Evolutionary conservation across 2,113 vertebrate genomes (phyloP).

Genomic region (Herpailurus yagouaroundi): DNA sequence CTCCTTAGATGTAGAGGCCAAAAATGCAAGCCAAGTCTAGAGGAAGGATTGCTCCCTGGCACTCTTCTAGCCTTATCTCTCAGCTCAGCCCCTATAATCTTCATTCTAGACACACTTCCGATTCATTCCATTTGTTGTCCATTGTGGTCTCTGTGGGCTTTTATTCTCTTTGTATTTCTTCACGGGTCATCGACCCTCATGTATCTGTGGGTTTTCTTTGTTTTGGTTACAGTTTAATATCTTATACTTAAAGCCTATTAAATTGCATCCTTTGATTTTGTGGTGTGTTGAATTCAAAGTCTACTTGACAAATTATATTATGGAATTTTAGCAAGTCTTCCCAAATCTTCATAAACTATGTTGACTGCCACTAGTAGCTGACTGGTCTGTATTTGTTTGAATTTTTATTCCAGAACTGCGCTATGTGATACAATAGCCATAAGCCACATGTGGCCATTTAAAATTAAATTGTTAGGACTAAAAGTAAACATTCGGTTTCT

Average conservation of each 20-base stretch:
- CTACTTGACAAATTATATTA: neutral
- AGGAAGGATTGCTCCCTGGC: neutral
- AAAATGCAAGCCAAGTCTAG: neutral
- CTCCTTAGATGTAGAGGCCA: neutral
- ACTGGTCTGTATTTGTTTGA: neutral
- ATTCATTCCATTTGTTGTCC: neutral
- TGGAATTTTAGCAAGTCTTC: neutral
- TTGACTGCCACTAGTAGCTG: neutral
- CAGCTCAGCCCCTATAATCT: neutral
- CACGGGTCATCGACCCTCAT: neutral
- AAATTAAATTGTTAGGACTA: conserved; percentile 10
- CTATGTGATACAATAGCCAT: neutral
- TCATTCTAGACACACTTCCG: neutral
- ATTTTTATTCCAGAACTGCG: neutral
- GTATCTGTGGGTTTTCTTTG: conserved; percentile 29
- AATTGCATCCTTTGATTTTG: conserved; percentile 13
- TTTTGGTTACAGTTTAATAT: conserved; percentile 38
- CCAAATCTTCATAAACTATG: neutral
- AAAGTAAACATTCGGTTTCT: conserved; percentile 8
- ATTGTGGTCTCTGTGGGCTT: neutral
- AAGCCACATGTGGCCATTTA: neutral
- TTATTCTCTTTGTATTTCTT: neutral
- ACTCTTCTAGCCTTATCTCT: neutral
- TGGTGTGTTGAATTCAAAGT: conserved; percentile 4
- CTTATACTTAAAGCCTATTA: neutral